These are phyloP conservation scores for Valencia hispanica DNA, from an alignment of 2,797 vertebrate genomes.

Conservation along the genomic window DNA sequence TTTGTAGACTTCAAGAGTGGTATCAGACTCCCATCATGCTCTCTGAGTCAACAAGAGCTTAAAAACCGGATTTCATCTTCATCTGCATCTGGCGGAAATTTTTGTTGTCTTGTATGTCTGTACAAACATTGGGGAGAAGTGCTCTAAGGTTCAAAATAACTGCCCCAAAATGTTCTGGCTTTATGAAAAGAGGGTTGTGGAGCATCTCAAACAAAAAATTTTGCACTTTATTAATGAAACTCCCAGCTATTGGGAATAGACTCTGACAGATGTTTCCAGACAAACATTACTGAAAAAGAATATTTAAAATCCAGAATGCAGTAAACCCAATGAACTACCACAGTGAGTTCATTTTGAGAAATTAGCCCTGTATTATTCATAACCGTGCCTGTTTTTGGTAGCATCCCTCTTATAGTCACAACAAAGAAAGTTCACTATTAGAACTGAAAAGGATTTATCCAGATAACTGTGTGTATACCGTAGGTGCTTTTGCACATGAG, in stretches of 20 bases:
- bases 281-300: not conserved
- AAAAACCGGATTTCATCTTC: conserved; percentile 33
- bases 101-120: conserved; percentile 45
- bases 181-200: not conserved
- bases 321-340: not conserved
- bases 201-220: not conserved
- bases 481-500: not conserved
- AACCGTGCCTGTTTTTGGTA: conserved; percentile 11
- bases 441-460: conserved; percentile 12
- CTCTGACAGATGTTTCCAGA: conserved; percentile 5
- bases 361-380: conserved; percentile 4
- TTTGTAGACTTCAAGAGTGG: not conserved
- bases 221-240: not conserved
- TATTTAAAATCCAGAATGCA: conserved; percentile 1
- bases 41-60: conserved; percentile 34
- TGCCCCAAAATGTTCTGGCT: conserved; percentile 5
- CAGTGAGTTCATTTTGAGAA: not conserved
- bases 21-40: conserved; percentile 22
- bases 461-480: conserved; percentile 3
- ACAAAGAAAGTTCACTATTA: not conserved
- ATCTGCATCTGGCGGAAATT: conserved; percentile 38
- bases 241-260: conserved; percentile 4
- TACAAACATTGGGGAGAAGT: conserved; percentile 29
- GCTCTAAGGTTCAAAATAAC: conserved; percentile 43
- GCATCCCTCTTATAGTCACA: not conserved